Percentiles rank a stretch among this genome's conserved stretches.
These are phyloP conservation scores for Philopedon plagiatum DNA, from an alignment of 2,888 invertebrate species.

Conservation along the genomic window DNA sequence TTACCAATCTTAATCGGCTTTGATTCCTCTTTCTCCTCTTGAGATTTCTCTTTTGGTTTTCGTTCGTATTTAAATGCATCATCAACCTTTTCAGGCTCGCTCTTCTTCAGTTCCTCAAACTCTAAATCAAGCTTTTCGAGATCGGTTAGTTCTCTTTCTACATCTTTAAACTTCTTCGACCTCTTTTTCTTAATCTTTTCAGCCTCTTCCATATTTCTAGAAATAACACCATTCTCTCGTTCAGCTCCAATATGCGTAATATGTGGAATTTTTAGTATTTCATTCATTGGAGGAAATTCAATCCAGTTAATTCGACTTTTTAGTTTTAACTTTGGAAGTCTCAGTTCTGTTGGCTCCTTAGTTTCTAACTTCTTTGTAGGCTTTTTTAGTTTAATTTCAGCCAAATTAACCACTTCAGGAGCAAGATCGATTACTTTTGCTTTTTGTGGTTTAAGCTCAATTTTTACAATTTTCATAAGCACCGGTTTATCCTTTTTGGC, in stretches of 20 bases:
- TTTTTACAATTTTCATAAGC: conserved; percentile 55
- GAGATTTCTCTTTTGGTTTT: conserved; percentile 58
- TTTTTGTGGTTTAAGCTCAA: conserved; percentile 66
- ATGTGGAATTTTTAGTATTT: conserved; percentile 61
- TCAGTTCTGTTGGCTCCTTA: conserved; percentile 57
- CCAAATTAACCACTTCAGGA: conserved; percentile 73
- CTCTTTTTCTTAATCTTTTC: conserved; percentile 64
- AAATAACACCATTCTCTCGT: conserved; percentile 68
- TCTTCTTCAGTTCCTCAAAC: conserved; percentile 65
- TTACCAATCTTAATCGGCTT: conserved; percentile 73
- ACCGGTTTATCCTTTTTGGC: conserved; percentile 57
- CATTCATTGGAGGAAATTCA: conserved; percentile 66
- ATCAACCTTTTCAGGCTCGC: conserved; percentile 67
- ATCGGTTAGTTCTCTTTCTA: conserved; percentile 63
- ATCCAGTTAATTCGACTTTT: conserved; percentile 78
- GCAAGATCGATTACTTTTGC: conserved; percentile 62
- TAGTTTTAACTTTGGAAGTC: conserved; percentile 77
- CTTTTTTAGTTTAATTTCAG: conserved; percentile 75
- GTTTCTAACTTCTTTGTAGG: conserved; percentile 56
- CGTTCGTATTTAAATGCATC: conserved; percentile 63
- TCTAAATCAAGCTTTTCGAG: conserved; percentile 70
- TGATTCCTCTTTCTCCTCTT: conserved; percentile 56
- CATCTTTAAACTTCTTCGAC: conserved; percentile 64
- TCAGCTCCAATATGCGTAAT: conserved; percentile 63
- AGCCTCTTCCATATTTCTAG: conserved; percentile 71